Base-by-base conservation (phyloP, 2,888 invertebrate genomes). In the Pristionchus japonicus region DNA sequence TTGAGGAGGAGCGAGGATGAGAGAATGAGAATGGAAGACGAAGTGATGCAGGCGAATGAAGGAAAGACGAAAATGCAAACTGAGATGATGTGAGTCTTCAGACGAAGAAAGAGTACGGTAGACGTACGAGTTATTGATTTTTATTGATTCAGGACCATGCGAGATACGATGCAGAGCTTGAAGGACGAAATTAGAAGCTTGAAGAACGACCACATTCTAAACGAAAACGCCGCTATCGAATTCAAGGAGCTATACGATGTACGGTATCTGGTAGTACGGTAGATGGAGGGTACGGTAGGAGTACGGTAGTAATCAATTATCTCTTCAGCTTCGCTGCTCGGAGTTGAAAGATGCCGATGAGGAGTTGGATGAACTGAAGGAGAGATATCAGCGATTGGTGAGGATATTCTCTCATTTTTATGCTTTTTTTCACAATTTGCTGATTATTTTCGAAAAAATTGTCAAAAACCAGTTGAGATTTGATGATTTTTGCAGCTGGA, bases 341-440 rank as follows among this genome's bases (percentile, higher is more conserved):
- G 74, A 74, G 20, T 40, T 74, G 74, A 40, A 74, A 7, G 74
- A 74, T 3, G 43, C 80, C 6, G 84, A 84, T 17, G 84, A 84
- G 15, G 37, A 57, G 2, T 40, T 37, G 37, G 40, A 74, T 1
- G 17, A 37, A 17, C 27, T 47, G n/a, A 47, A 47, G 77, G 43
- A n/a, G 43, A 9, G 13, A 9, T 40, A 43, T 6, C 7, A 20
- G 3, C 40, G 34, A 47, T 47, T n/a, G n/a, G 43, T 47, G 17
- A 77, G 67, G 34, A 57, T 57, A 23, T 17, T 57, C 11, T 23
- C 23, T 57, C 6, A 43, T 11, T 9, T 43, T 6, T 43, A 43
- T 9, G 11, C 52, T 23, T 57, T 52, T 52, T 49, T 49, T 11
- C 17, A 11, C 49, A 49, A 4, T 17, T 11, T 15, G 49, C 23